Evolutionary conservation across 2,888 invertebrate species (phyloP).

Genomic region (Caenorhabditis auriculariae): DNA sequence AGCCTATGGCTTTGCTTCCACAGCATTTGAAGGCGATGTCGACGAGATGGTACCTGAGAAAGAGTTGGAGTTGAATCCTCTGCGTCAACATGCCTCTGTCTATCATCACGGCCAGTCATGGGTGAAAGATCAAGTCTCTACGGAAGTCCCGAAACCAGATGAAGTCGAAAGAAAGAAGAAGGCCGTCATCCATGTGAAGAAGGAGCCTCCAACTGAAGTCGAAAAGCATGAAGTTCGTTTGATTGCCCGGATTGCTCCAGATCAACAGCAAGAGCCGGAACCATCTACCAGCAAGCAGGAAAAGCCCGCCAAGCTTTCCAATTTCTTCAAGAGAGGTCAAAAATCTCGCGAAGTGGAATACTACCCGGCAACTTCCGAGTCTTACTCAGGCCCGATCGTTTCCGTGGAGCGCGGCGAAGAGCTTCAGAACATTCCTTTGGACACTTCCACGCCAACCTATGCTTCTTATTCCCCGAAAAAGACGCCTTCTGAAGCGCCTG

Average conservation of each 20-base stretch:
- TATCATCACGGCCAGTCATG: conserved; percentile 17
- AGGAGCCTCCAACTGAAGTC: too few species aligned
- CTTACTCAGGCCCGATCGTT: too few species aligned
- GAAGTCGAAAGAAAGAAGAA: not conserved
- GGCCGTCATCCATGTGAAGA: not conserved
- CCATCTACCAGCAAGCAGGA: conserved; percentile 2
- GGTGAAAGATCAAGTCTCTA: conserved; percentile 4
- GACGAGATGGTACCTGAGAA: conserved; percentile 1
- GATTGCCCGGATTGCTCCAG: conserved; percentile 14
- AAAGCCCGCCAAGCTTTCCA: conserved; percentile 3
- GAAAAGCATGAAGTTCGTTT: conserved; percentile 6
- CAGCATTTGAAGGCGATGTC: conserved; percentile 7
- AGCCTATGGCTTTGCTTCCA: conserved; percentile 3
- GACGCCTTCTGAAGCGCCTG: not conserved
- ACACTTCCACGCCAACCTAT: not conserved
- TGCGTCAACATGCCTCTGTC: conserved; percentile 11
- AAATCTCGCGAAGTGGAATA: too few species aligned
- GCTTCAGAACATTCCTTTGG: too few species aligned
- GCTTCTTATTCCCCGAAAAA: not conserved
- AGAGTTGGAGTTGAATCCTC: conserved; percentile 13
- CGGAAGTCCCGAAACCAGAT: not conserved
- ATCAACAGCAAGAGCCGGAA: not conserved
- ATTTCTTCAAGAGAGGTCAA: too few species aligned
- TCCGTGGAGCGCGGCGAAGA: too few species aligned
- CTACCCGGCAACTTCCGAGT: too few species aligned